Percentiles rank a stretch among this genome's conserved stretches.
These are phyloP conservation scores for Operophtera brumata DNA, from an alignment of 2,888 invertebrate species.

Conservation along the genomic window DNA sequence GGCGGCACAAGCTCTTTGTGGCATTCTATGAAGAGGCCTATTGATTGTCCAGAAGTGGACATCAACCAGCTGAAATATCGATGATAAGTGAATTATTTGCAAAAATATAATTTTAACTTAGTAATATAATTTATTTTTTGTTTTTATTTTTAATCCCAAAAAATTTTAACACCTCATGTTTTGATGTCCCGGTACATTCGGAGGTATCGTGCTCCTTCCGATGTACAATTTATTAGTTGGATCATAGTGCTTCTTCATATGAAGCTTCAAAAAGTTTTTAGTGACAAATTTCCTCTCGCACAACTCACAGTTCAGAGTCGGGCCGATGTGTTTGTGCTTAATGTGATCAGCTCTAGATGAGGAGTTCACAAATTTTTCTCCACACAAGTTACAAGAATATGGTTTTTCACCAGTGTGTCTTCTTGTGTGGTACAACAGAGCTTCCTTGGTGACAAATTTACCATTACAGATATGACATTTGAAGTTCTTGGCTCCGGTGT, in stretches of 20 bases:
- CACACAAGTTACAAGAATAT: conserved; percentile 61
- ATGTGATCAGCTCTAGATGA: conserved; percentile 72
- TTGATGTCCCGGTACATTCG: conserved; percentile 55
- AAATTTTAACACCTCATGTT: conserved; percentile 44
- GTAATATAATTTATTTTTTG: neutral
- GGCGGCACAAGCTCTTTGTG: no score
- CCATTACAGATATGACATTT: conserved; percentile 60
- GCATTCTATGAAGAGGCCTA: no score
- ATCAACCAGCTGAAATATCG: no score
- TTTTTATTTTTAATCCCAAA: neutral
- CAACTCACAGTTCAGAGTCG: conserved; percentile 63
- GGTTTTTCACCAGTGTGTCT: conserved; percentile 73
- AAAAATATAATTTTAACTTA: no score
- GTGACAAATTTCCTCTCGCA: conserved; percentile 70
- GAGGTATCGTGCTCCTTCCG: conserved; percentile 51
- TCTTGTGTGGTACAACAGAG: conserved; percentile 66
- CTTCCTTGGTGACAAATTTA: conserved; percentile 69
- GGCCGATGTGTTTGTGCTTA: conserved; percentile 67
- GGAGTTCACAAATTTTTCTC: conserved; percentile 68
- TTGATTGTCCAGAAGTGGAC: no score
- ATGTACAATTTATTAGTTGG: conserved; percentile 63
- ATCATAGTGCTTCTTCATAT: conserved; percentile 65
- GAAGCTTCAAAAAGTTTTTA: conserved; percentile 60
- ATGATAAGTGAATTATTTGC: no score
- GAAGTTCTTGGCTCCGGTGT: conserved; percentile 70